Base-by-base conservation (phyloP, 2,113 vertebrate genomes). In the Sciurus niger region DNA sequence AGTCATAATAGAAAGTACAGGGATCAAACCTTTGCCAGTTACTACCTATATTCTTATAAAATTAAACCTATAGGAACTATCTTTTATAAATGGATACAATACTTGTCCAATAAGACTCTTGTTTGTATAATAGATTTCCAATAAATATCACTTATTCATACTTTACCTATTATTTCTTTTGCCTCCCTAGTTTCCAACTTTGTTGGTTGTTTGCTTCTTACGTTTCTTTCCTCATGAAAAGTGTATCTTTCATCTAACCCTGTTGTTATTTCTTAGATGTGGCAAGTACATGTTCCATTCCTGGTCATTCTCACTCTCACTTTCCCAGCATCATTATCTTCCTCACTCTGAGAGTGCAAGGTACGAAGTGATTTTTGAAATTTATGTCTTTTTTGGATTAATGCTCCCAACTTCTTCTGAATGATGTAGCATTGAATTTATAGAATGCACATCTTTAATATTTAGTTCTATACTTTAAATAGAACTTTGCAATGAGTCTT, bases 281-380 rank as follows among this genome's bases (percentile, higher is more conserved):
- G 25, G 7, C 40, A 55, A 72, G 5, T 20, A 30, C 16, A 20
- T 20, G 12, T 28, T 4, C 13, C 4, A 1, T 37, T 40, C n/a
- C n/a, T 48, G 24, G 11, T 10, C 13, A 3, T 82, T 74, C 51
- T 0, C 6, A 32, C 25, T 0, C 11, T 1, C 2, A 43, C 34
- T 0, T 4, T 16, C 20, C 2, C 30, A 60, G 9, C 9, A 1
- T 25, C 16, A 28, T 48, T 74, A 73, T 37, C 30, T 68, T 24
- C 18, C 43, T 37, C 4, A 48, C 14, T 14, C 34, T 53, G 9
- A 43, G 34, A 72, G 1, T 74, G 58, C 67, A 90, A 79, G 34
- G 11, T 73, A 14, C 16, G 83, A 73, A 95, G 80, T 24, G 22
- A 68, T 51, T 89, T 89, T 68, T 55, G 4, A 87, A 17, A 32